These are phyloP conservation scores for Helostoma temminkii DNA, from an alignment of 2,797 vertebrate species.

Conservation along the genomic window DNA sequence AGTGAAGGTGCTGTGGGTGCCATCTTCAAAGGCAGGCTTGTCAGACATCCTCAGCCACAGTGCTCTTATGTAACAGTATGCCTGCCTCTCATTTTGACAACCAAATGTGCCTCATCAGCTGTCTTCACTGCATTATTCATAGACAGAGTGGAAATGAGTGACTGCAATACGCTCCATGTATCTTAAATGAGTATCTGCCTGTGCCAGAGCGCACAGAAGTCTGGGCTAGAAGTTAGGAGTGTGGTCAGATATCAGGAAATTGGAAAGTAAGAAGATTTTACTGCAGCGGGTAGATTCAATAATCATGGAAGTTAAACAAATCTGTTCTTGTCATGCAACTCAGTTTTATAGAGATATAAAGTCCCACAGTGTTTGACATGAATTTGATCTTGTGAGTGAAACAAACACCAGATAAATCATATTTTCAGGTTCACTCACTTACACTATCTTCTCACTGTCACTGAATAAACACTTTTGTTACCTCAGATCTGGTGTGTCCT, in stretches of 20 bases:
- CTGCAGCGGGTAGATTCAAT: neutral
- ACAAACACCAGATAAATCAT: conserved; percentile 5
- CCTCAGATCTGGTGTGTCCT: neutral
- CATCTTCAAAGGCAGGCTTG: conserved; percentile 53
- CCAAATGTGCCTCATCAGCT: conserved; percentile 72
- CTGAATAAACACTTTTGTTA: neutral
- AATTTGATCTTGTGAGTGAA: conserved; percentile 1
- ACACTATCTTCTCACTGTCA: neutral
- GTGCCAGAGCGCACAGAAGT: conserved; percentile 12
- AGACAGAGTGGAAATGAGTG: conserved; percentile 52
- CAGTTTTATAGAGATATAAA: accelerated
- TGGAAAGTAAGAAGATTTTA: neutral
- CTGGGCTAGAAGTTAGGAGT: neutral
- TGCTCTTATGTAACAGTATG: conserved; percentile 46
- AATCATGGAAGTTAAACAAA: conserved; percentile 1
- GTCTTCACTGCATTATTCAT: conserved; percentile 72
- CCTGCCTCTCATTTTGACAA: conserved; percentile 61
- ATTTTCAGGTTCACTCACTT: neutral
- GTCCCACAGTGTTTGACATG: neutral
- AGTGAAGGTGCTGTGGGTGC: conserved; percentile 18
- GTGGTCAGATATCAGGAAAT: neutral
- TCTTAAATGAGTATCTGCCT: conserved; percentile 44
- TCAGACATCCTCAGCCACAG: conserved; percentile 47
- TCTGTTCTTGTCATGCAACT: neutral
- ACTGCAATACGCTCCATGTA: conserved; percentile 38